These are phyloP conservation scores for Promerops cafer DNA, from an alignment of 2,113 vertebrate species.

Conservation along the genomic window DNA sequence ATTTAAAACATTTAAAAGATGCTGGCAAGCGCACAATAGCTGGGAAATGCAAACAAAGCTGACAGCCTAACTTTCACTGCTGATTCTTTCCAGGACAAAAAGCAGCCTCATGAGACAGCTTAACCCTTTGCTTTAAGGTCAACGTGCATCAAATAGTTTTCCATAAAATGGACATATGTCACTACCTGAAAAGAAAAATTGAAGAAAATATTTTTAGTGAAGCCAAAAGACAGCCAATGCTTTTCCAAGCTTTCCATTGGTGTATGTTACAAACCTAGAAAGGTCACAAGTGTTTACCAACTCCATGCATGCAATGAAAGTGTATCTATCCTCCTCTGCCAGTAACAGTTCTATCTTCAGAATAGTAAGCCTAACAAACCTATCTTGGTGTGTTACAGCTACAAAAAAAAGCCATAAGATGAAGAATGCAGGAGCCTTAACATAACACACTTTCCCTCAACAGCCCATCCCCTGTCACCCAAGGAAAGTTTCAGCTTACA, in stretches of 20 bases:
- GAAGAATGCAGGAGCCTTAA: neutral
- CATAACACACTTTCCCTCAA: neutral
- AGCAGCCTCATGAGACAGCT: neutral
- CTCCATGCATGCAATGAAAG: neutral
- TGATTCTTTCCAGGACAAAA: constrained; percentile 13
- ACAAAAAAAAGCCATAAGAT: accelerated
- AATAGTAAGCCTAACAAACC: neutral
- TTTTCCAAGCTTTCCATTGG: neutral
- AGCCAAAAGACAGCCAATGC: neutral
- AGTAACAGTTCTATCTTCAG: neutral
- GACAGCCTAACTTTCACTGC: neutral
- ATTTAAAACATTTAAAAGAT: constrained; percentile 24
- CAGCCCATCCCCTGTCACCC: neutral
- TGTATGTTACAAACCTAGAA: neutral
- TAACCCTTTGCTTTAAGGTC: neutral
- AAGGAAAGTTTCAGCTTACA: neutral
- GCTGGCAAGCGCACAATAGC: neutral
- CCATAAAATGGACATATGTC: neutral
- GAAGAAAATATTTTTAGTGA: neutral
- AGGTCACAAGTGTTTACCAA: neutral
- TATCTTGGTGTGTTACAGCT: neutral
- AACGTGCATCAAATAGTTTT: neutral
- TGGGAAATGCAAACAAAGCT: neutral
- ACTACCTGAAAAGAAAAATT: neutral
- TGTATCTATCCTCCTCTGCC: neutral